Percentiles rank a stretch among this genome's conserved stretches.
Evolutionary conservation across 30 jellyfish, hydroid and myxozoan species (phyloP).

Genomic region (Cassiopea xamachana): DNA sequence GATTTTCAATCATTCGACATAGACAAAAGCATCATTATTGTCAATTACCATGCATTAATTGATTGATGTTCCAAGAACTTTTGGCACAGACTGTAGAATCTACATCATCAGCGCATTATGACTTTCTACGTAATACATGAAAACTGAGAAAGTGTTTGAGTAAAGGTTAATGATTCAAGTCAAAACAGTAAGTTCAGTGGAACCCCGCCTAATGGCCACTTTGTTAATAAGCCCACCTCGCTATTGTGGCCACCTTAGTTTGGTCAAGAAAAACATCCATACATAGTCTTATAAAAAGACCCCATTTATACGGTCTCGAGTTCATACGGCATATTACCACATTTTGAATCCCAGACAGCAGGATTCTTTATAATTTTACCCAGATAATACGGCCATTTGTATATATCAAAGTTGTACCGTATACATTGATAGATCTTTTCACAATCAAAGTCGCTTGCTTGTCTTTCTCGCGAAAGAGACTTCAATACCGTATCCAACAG

Average conservation of each 20-base stretch:
- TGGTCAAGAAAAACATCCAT: conserved; percentile 40
- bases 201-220: conserved; percentile 47
- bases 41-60: too few relatives aligned
- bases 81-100: too few relatives aligned
- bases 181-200: conserved; percentile 14
- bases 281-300: conserved; percentile 44
- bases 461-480: too few relatives aligned
- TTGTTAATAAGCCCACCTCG: conserved; percentile 49
- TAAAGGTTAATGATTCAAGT: not conserved
- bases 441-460: too few relatives aligned
- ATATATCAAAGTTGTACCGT: not conserved
- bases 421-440: too few relatives aligned
- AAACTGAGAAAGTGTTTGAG: too few relatives aligned
- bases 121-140: too few relatives aligned
- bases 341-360: conserved; percentile 25
- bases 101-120: too few relatives aligned
- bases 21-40: too few relatives aligned
- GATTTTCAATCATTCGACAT: too few relatives aligned
- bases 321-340: conserved; percentile 22
- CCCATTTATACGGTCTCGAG: conserved; percentile 37
- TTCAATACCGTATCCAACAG: too few relatives aligned
- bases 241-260: conserved; percentile 34
- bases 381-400: conserved; percentile 17
- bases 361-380: not conserved
- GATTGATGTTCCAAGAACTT: too few relatives aligned